These are phyloP conservation scores for Epiblema foenella DNA, from an alignment of 2,888 invertebrate species.

Conservation along the genomic window DNA sequence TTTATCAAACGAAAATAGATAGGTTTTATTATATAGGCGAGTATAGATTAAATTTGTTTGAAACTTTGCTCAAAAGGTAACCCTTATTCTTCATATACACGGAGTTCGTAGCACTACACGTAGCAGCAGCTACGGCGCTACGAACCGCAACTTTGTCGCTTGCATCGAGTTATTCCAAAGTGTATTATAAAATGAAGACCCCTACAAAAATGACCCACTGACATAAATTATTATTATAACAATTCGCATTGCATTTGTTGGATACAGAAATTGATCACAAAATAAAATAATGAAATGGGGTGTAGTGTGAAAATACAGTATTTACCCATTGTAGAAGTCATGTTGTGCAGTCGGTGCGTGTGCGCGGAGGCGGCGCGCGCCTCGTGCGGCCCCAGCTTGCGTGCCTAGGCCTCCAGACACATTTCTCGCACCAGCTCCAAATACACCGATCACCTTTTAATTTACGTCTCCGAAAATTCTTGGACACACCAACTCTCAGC, in stretches of 20 bases:
- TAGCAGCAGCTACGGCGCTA: slow-evolving; percentile 55
- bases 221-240: background rate
- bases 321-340: slow-evolving; percentile 84
- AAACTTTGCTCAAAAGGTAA: background rate
- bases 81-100: background rate
- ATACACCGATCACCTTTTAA: slow-evolving; percentile 78
- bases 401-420: slow-evolving; percentile 68
- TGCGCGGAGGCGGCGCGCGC: slow-evolving; percentile 77
- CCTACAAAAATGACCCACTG: background rate
- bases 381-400: slow-evolving; percentile 77
- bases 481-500: slow-evolving; percentile 75
- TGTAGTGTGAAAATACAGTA: slow-evolving; percentile 47
- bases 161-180: slow-evolving; percentile 8
- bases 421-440: slow-evolving; percentile 72
- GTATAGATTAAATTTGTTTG: background rate
- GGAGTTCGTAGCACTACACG: slow-evolving; percentile 50
- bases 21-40: background rate
- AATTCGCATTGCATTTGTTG: slow-evolving; percentile 33
- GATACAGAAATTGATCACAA: background rate
- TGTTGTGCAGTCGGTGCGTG: slow-evolving; percentile 77
- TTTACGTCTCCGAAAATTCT: slow-evolving; percentile 75
- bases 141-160: slow-evolving; percentile 26
- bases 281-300: slow-evolving; percentile 7
- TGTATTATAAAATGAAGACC: background rate
- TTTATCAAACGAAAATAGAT: background rate